Conservation (phyloP, 2,113 vertebrate species). For the Acrocephalus arundinaceus region DNA sequence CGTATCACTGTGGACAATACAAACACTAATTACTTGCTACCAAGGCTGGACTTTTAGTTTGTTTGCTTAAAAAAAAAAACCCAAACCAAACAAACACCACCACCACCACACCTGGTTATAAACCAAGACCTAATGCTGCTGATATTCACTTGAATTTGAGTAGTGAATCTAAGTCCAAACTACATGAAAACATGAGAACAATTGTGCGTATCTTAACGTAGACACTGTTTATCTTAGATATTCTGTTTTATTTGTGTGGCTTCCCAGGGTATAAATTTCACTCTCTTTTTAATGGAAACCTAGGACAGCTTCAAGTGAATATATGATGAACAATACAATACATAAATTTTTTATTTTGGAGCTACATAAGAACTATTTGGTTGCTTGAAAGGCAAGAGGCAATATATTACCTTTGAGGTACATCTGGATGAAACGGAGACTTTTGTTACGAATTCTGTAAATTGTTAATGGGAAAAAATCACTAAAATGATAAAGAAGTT, state of each 20-base stretch:
- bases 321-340: not conserved
- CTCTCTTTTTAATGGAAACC: not conserved
- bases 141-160: not conserved
- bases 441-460: not conserved
- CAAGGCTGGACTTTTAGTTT: not conserved
- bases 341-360: not conserved
- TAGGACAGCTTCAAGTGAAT: not conserved
- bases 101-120: not conserved
- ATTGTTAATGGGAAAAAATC: not conserved
- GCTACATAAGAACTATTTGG: not conserved
- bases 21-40: not conserved
- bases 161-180: rapidly evolving
- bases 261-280: not conserved
- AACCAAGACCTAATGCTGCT: not conserved
- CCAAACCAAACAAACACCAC: not conserved
- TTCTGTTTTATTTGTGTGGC: not conserved
- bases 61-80: not conserved
- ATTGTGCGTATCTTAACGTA: rapidly evolving
- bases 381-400: not conserved
- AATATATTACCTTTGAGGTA: not conserved
- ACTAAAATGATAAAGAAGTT: not conserved
- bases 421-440: not conserved
- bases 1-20: not conserved
- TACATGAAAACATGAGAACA: not conserved
- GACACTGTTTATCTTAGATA: not conserved